Conservation (phyloP, 2,113 vertebrate genomes). For the Sapayoa aenigma region DNA sequence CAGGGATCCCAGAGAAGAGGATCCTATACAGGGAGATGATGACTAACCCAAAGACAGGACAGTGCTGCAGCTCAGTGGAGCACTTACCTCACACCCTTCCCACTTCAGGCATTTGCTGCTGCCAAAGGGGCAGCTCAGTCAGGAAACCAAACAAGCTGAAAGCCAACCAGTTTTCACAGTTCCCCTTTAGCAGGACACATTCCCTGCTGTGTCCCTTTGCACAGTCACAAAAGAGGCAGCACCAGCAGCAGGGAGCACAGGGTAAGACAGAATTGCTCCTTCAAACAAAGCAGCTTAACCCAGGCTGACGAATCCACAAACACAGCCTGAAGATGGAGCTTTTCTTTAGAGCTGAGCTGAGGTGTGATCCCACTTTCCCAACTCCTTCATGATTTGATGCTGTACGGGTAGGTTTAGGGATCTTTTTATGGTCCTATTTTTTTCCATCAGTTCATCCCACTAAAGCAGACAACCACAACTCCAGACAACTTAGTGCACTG, state of each 20-base stretch:
- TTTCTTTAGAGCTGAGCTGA: neutral
- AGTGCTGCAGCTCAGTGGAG: neutral
- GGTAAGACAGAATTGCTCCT: neutral
- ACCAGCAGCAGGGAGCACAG: neutral
- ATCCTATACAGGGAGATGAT: neutral
- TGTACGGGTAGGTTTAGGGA: neutral
- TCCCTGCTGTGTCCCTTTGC: neutral
- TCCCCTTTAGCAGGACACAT: neutral
- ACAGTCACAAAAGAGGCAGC: neutral
- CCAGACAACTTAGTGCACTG: neutral
- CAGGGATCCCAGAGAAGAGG: neutral
- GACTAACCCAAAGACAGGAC: neutral
- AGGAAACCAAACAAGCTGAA: neutral
- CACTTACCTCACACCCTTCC: neutral
- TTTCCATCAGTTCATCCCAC: neutral
- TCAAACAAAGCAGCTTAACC: neutral
- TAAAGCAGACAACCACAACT: neutral
- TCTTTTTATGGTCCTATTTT: rapidly evolving
- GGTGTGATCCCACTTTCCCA: neutral
- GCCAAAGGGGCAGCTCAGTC: neutral
- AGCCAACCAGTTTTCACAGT: neutral
- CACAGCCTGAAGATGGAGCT: neutral
- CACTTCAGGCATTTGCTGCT: neutral
- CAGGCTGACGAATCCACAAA: neutral
- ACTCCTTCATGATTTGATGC: neutral